Evolutionary conservation across 2,888 invertebrate genomes (phyloP).

Genomic region (Andrena dorsata): DNA sequence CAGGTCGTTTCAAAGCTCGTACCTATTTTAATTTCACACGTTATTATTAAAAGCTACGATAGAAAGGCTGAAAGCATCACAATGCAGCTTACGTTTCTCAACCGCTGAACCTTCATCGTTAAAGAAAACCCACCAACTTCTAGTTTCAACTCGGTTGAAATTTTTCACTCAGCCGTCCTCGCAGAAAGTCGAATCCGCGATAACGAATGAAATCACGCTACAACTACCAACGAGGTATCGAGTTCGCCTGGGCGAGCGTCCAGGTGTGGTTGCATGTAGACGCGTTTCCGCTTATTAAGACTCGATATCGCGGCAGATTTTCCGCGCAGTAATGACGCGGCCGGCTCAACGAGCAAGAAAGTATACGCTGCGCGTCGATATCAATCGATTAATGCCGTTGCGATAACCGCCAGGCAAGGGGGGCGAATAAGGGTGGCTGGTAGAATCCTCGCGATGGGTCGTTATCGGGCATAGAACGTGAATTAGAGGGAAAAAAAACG

Average conservation of each 20-base stretch:
- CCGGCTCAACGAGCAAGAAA: background rate
- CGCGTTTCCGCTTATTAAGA: background rate
- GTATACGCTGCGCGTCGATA: slow-evolving; percentile 16
- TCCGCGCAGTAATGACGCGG: background rate
- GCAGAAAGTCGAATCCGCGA: background rate
- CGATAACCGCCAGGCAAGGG: slow-evolving; percentile 37
- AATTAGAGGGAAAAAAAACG: slow-evolving; percentile 48
- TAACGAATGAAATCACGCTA: slow-evolving; percentile 12
- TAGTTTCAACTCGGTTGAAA: background rate
- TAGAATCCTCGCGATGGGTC: slow-evolving; percentile 54
- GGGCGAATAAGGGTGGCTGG: slow-evolving; percentile 9
- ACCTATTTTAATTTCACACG: too few relatives aligned
- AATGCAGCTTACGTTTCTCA: too few relatives aligned
- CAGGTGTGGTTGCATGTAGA: background rate
- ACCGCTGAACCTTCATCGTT: too few relatives aligned
- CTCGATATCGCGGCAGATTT: slow-evolving; percentile 7
- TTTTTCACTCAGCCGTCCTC: background rate
- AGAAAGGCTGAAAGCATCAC: too few relatives aligned
- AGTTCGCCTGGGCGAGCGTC: background rate
- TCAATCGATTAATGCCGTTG: slow-evolving; percentile 61
- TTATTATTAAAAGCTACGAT: too few relatives aligned
- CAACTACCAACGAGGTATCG: background rate
- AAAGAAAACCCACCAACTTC: too few relatives aligned
- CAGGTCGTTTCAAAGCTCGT: too few relatives aligned
- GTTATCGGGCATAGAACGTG: slow-evolving; percentile 46